Evolutionary conservation across 2,888 invertebrate species (phyloP), one percentile per base, ranked within the genome.

Genomic region (Aspidiotus destructor): DNA sequence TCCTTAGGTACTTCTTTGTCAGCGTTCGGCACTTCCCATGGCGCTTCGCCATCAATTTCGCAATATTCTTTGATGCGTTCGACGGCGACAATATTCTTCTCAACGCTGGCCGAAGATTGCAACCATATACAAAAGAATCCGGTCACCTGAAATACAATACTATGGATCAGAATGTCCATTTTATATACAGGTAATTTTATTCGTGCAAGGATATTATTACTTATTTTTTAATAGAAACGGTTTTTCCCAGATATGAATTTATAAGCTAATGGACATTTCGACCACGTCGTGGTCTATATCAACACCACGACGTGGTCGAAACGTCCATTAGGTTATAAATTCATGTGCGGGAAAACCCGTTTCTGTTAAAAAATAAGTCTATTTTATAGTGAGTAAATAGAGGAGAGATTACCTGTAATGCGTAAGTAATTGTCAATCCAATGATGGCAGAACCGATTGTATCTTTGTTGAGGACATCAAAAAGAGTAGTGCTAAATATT

Each of bases 401-500:
- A 28, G 28, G 2, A 28, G 28, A 5, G 41, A 17, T 41, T 54
- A 54, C 54, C 8, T 15, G 17, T 54, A 54, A 54, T 2, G 17
- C 54, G 8, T 15, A 54, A 54, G 54, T 13, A 17, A 54, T 54
- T 0, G 95, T 93, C 69, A 97, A 81, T 41, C 95, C 97, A 13
- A 90, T 90, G 61, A 87, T 78, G 48, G 95, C 95, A 2, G 92
- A 81, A 76, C 83, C 84, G 74, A 85, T 80, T 3, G 81, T 82
- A 68, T 89, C 84, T 70, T 86, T 83, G 67, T 84, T 85, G 68
- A 94, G 78, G 1, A 98, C 95, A 57, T 93, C 92, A 78, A 98
- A 96, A 70, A 98, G 77, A 0, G 96, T 89, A 5, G 98, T 86
- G 77, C 94, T 96, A 76, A 99, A 86, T 72, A 97, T 95, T 73